phyloP scores from a whole-genome alignment of 2,888 invertebrate genomes.

The Calameuta idolon region DNA sequence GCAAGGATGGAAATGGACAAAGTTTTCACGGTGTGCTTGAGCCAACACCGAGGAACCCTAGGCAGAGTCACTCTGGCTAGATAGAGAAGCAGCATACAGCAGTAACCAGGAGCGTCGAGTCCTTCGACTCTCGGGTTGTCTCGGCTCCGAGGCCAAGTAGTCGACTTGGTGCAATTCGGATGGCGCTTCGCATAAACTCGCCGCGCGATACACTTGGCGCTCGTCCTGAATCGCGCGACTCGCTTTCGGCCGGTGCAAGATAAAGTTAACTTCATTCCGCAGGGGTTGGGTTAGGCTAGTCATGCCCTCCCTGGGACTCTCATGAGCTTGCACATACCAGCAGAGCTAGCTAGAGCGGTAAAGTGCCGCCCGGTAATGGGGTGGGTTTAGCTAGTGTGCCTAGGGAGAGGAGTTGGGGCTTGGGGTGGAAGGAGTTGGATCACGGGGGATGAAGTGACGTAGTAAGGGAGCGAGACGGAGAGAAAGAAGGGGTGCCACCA shows the following conservation, averaged over 20 bases:
- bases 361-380: slow-evolving; percentile 34
- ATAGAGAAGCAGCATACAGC: not conserved
- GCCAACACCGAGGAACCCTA: slow-evolving; percentile 22
- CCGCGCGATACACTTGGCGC: slow-evolving; percentile 55
- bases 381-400: slow-evolving; percentile 22
- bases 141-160: slow-evolving; percentile 16
- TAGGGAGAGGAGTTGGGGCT: slow-evolving; percentile 22
- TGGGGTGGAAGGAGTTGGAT: slow-evolving; percentile 9
- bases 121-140: slow-evolving; percentile 25
- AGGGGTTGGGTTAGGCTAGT: slow-evolving; percentile 11
- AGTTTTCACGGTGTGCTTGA: slow-evolving; percentile 47
- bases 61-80: not conserved
- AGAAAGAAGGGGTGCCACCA: slow-evolving; percentile 34
- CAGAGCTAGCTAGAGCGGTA: slow-evolving; percentile 26
- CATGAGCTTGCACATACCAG: not conserved
- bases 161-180: slow-evolving; percentile 10
- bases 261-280: slow-evolving; percentile 45
- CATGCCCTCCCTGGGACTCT: not conserved
- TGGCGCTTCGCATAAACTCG: slow-evolving; percentile 45
- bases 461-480: slow-evolving; percentile 28
- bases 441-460: slow-evolving; percentile 21
- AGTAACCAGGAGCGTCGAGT: not conserved
- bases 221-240: slow-evolving; percentile 43
- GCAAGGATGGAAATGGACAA: slow-evolving; percentile 59
- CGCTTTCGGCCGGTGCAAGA: slow-evolving; percentile 36